These are phyloP conservation scores for Percopsis transmontana DNA, from an alignment of 2,113 vertebrate genomes.

Conservation along the genomic window DNA sequence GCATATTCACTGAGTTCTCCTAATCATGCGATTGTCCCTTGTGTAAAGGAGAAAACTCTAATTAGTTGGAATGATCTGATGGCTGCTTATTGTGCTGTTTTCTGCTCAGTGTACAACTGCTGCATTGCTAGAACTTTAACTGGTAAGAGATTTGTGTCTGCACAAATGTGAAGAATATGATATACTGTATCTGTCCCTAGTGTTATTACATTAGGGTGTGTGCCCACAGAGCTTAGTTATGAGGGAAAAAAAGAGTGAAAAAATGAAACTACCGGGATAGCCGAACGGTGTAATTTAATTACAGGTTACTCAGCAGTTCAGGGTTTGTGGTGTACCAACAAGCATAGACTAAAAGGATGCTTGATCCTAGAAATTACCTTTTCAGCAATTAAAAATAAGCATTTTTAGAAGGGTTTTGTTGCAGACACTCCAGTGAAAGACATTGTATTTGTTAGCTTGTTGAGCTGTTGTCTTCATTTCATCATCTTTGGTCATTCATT, in stretches of 20 bases:
- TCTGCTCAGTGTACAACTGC: constrained; percentile 4
- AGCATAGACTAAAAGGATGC: not conserved
- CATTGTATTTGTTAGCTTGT: not conserved
- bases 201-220: not conserved
- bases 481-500: not conserved
- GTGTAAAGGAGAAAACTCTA: constrained; percentile 60
- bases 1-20: constrained; percentile 66
- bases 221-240: not conserved
- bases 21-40: constrained; percentile 53
- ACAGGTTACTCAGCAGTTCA: constrained; percentile 1
- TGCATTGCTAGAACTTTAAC: not conserved
- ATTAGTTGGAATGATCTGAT: constrained; percentile 59
- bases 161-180: not conserved
- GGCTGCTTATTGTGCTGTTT: constrained; percentile 43
- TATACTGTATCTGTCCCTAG: too few species aligned
- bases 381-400: too few species aligned
- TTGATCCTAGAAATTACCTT: not conserved
- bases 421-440: constrained; percentile 8
- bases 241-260: not conserved
- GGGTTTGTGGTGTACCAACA: constrained; percentile 1
- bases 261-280: too few species aligned
- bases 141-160: not conserved
- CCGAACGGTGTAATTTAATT: not conserved
- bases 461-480: too few species aligned
- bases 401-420: not conserved